Evolutionary conservation across 2,113 vertebrate species (phyloP), one percentile per base, ranked within the genome.

Genomic region (Pelobates fuscus): DNA sequence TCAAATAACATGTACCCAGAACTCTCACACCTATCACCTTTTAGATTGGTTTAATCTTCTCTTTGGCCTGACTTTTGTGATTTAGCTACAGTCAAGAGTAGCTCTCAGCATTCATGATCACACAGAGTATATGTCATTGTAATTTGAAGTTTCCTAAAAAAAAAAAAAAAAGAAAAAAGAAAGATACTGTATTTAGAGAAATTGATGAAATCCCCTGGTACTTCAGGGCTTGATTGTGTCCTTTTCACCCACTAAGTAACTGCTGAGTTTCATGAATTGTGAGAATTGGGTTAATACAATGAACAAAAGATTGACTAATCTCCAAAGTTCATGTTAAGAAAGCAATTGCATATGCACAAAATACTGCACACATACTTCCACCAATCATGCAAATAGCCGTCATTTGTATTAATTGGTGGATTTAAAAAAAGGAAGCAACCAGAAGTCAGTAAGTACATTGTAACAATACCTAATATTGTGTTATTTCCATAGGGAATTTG

Each of bases 1-100:
- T 68, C 57, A 77, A 77, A 77, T 54, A 68, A 68, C 67, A 66
- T 57, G 25, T n/a, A 25, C 4, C 21, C n/a, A 27, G 52, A 52
- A 54, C 25, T 37, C 23, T 61, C 41, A 66, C 41, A 30, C 72
- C 32, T 52, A 67, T 5, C 64, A 52, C 24, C 57, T 44, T 54
- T 41, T 49, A 61, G 64, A 57, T 43, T 55, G 24, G 26, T 60
- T 18, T 20, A 23, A 68, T 68, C 68, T 61, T 68, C 64, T 68
- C 20, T 60, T 46, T 25, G 20, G 3, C 46, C 32, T 24, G 32
- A 44, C 37, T 70, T 25, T 14, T 43, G 15, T 57, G 23, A 52
- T 20, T 27, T 17, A 27, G 26, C 29, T 12, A 41, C 58, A 61
- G 15, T 61, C 18, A 61, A 30, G 27, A 26, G 25, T 5, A 15